These are phyloP conservation scores for Chaenocephalus aceratus DNA, from an alignment of 2,113 vertebrate genomes.

Conservation along the genomic window DNA sequence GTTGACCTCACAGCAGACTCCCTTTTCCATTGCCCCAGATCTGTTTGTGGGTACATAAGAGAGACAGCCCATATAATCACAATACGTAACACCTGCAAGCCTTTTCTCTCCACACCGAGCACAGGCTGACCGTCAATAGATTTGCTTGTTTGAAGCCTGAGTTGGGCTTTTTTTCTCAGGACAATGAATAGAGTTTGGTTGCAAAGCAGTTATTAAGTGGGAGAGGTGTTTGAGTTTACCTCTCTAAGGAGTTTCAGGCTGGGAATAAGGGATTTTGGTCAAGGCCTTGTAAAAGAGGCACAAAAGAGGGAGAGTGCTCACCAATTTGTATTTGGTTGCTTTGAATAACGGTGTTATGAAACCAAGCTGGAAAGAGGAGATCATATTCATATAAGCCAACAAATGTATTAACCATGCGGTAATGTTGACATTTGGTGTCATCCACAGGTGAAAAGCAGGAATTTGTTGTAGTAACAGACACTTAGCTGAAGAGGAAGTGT, in stretches of 20 bases:
- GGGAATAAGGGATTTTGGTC: conserved; percentile 19
- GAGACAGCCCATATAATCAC: not conserved
- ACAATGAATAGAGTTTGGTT: conserved; percentile 43
- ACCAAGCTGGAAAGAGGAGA: not conserved
- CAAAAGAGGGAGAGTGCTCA: conserved; percentile 18
- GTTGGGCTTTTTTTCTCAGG: conserved; percentile 10
- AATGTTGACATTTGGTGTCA: not conserved
- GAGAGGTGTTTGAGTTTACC: conserved; percentile 6
- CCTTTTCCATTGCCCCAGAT: conserved; percentile 49
- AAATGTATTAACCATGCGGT: not conserved
- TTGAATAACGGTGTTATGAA: not conserved
- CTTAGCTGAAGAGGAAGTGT: no score
- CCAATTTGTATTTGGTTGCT: not conserved
- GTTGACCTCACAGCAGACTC: conserved; percentile 29
- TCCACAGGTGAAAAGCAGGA: not conserved
- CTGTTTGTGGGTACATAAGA: conserved; percentile 19
- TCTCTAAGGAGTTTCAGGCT: conserved; percentile 41
- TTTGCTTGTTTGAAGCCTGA: conserved; percentile 47
- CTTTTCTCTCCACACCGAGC: not conserved
- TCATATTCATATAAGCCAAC: not conserved
- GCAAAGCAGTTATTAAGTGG: conserved; percentile 29
- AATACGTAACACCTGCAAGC: not conserved
- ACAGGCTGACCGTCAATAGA: conserved; percentile 1
- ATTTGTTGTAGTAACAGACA: not conserved
- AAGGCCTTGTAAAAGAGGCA: conserved; percentile 4